Evolutionary conservation across 1,140 invertebrate genomes (phyloP), one percentile per base, ranked within the genome.

Genomic region (Drosophila paulistorum): DNA sequence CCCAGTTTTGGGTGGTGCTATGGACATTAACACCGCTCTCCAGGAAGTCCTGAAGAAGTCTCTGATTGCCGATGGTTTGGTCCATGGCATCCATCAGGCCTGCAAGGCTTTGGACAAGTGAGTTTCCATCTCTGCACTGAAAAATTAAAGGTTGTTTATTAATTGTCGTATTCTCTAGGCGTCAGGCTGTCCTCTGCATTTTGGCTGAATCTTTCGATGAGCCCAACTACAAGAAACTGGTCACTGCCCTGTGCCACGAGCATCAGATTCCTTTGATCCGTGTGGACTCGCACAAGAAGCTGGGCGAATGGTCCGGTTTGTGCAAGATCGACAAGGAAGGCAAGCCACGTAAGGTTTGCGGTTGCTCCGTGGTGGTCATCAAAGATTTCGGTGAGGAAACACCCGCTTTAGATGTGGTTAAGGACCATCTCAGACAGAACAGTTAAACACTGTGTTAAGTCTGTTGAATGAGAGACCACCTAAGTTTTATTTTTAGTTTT

Each of bases 281-380:
- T 92, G 98, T 99, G 65, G 98, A 99, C 92, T 98, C 98, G 93
- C 99, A 99, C 94, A 99, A 99, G 93, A 99, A 99, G 92, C 95
- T 99, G 20, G 99, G 99, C 35, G 99, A 99, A 95, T 99, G 98
- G 98, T 96, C 98, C 72, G 99, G 99, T 76, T 94, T 99, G 39
- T 99, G 99, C 94, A 99, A 99, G 94, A 98, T 99, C 91, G 99
- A 99, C 93, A 99, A 97, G 90, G 97, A 99, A 81, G 99, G 99
- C 73, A 99, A 99, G 93, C 98, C 99, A 51, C 95, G 99, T 72
- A 99, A 99, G 94, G 98, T 99, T 78, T 98, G 99, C 85, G 98
- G 98, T 45, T 99, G 99, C 93, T 99, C 98, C 1, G 99, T 98
- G 93, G 98, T 99, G 65, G 98, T 99, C 51, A 97, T 99, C 92